These are phyloP conservation scores for Pampus argenteus DNA, from an alignment of 2,797 vertebrate species.

Conservation along the genomic window DNA sequence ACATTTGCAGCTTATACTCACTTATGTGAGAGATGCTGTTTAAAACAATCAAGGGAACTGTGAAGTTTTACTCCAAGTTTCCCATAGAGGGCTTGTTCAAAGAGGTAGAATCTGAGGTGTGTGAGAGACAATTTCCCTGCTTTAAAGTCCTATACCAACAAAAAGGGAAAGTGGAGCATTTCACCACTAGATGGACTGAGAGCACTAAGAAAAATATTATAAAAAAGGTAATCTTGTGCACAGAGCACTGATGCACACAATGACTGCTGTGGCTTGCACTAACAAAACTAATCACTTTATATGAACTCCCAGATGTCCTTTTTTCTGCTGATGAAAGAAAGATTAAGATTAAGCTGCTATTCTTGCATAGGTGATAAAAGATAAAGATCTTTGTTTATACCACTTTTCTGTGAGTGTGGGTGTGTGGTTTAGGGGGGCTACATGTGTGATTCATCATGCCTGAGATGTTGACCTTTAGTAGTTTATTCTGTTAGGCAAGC, in stretches of 20 bases:
- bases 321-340: conserved; percentile 13
- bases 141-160: conserved; percentile 26
- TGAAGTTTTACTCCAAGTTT: conserved; percentile 13
- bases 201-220: conserved; percentile 67
- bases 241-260: conserved; percentile 19
- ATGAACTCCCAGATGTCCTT: neutral
- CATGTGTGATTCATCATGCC: conserved; percentile 36
- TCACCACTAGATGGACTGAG: conserved; percentile 80
- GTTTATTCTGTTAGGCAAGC: conserved; percentile 40
- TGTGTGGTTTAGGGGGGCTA: conserved; percentile 14
- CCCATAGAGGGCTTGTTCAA: conserved; percentile 1
- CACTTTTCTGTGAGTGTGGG: conserved; percentile 14
- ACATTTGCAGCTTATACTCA: neutral
- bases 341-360: conserved; percentile 13
- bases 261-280: conserved; percentile 8
- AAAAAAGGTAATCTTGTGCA: conserved; percentile 16
- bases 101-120: conserved; percentile 22
- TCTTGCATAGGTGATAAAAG: conserved; percentile 7
- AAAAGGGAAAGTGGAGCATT: conserved; percentile 17
- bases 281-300: neutral
- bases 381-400: conserved; percentile 14
- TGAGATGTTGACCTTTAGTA: conserved; percentile 55
- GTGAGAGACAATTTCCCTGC: conserved; percentile 14
- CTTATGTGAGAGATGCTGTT: conserved; percentile 11
- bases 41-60: conserved; percentile 11